A percentile compares a stretch with the other conserved stretches of the same genome.
Conservation (phyloP, 2,797 vertebrate species). For the Hephaestus fuliginosus region DNA sequence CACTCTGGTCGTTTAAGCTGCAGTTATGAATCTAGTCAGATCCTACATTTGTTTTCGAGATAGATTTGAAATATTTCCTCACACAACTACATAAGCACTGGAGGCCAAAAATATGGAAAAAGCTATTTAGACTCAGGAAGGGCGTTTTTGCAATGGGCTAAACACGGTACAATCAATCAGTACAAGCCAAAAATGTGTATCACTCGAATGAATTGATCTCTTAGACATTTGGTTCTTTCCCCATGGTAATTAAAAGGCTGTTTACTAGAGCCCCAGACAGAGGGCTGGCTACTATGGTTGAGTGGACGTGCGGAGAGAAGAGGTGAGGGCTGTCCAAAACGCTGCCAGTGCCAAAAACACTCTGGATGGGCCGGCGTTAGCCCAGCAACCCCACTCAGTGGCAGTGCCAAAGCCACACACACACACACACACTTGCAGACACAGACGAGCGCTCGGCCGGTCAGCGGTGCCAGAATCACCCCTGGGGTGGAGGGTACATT, state of each 20-base stretch:
- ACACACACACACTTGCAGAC: slow-evolving; percentile 42
- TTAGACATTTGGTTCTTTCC: slow-evolving; percentile 39
- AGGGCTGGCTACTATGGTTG: slow-evolving; percentile 51
- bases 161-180: slow-evolving; percentile 18
- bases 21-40: slow-evolving; percentile 20
- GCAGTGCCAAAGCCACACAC: slow-evolving; percentile 57
- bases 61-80: slow-evolving; percentile 11
- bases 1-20: slow-evolving; percentile 6
- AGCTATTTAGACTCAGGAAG: not conserved
- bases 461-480: slow-evolving; percentile 69
- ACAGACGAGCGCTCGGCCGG: slow-evolving; percentile 46
- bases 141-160: slow-evolving; percentile 8
- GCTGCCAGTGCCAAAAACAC: slow-evolving; percentile 67
- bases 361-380: slow-evolving; percentile 59
- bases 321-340: slow-evolving; percentile 60
- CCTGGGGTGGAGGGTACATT: slow-evolving; percentile 77
- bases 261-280: slow-evolving; percentile 58
- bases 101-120: slow-evolving; percentile 15
- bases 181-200: slow-evolving; percentile 15
- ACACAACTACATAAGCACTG: not conserved
- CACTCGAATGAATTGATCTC: slow-evolving; percentile 50
- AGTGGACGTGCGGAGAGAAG: slow-evolving; percentile 59
- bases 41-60: slow-evolving; percentile 17
- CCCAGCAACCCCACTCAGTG: slow-evolving; percentile 55
- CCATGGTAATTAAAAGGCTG: slow-evolving; percentile 70